These are phyloP conservation scores for Crossaster papposus DNA, from an alignment of 53 echinoderm and acorn worm genomes.

Conservation along the genomic window DNA sequence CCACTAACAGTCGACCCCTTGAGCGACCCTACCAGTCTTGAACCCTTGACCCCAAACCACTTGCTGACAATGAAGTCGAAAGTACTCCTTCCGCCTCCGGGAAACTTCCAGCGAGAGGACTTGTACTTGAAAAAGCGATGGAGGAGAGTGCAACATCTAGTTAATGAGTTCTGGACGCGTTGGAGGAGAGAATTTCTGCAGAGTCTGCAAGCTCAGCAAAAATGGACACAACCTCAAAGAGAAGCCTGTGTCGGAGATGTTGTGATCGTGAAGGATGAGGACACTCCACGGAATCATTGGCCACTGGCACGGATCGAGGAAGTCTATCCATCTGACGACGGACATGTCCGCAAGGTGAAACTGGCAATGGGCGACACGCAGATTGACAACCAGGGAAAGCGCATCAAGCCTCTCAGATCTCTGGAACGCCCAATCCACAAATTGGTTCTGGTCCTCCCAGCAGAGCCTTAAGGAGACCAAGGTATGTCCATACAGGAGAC, in stretches of 20 bases:
- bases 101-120: conserved; percentile 49
- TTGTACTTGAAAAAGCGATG: conserved; percentile 51
- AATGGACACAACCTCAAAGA: conserved; percentile 43
- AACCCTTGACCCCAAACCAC: conserved; percentile 65
- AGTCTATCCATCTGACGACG: conserved; percentile 43
- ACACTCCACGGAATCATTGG: conserved; percentile 43
- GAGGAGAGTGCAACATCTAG: conserved; percentile 53
- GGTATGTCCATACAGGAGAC: conserved; percentile 3
- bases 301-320: conserved; percentile 24
- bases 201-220: conserved; percentile 21
- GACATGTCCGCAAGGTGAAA: conserved; percentile 55
- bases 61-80: conserved; percentile 64
- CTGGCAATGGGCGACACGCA: background rate
- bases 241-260: conserved; percentile 33
- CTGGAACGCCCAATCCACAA: conserved; percentile 60
- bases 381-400: conserved; percentile 16
- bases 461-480: conserved; percentile 6
- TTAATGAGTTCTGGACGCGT: conserved; percentile 49
- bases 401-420: background rate
- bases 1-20: conserved; percentile 50
- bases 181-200: conserved; percentile 53
- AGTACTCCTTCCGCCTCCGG: conserved; percentile 65
- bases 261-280: conserved; percentile 55
- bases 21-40: conserved; percentile 17
- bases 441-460: conserved; percentile 15